Conservation (phyloP, 2,797 vertebrate species). For the Pteronotus mesoamericanus region DNA sequence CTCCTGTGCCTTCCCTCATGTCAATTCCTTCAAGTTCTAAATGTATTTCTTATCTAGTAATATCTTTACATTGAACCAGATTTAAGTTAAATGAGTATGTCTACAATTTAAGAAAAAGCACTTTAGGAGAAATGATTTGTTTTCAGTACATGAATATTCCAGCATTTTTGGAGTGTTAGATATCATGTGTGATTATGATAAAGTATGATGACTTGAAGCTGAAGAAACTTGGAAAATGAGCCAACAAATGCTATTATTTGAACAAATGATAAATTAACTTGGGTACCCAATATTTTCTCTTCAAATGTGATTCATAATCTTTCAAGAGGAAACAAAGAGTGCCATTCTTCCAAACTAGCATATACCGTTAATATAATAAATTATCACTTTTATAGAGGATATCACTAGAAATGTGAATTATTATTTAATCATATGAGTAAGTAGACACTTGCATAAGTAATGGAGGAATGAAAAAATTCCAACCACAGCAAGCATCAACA, state of each 20-base stretch:
- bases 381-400: not conserved
- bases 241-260: not conserved
- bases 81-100: not conserved
- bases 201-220: not conserved
- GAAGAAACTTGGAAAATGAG: not conserved
- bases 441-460: not conserved
- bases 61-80: not conserved
- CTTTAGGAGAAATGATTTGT: not conserved
- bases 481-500: not conserved
- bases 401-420: not conserved
- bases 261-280: not conserved
- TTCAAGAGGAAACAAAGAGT: not conserved
- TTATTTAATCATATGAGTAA: constrained; percentile 32
- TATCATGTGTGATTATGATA: not conserved
- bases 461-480: not conserved
- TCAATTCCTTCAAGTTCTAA: not conserved
- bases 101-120: not conserved
- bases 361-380: not conserved
- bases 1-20: not conserved
- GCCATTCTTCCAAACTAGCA: not conserved
- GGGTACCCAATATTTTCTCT: not conserved
- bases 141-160: not conserved
- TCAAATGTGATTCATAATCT: not conserved
- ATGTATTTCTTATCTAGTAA: not conserved
- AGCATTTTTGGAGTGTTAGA: not conserved